Evolutionary conservation across 2,113 vertebrate genomes (phyloP), one percentile per base, ranked within the genome.

Genomic region (Anseranas semipalmata): DNA sequence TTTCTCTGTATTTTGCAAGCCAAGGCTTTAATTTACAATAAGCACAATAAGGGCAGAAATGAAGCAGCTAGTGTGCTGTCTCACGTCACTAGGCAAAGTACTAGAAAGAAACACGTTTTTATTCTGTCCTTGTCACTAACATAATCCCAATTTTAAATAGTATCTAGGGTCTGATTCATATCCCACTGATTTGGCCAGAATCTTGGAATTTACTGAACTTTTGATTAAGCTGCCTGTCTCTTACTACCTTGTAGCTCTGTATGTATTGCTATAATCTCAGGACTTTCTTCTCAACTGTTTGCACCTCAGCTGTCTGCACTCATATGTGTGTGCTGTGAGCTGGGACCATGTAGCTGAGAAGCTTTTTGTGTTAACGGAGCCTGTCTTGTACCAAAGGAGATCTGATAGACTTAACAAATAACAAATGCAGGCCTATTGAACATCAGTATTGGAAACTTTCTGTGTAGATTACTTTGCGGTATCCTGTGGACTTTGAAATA

Each of bases 1-100:
- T 92, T 89, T 48, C 85, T 81, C 74, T 84, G 76, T 68, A 52
- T 82, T 92, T 94, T 74, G 86, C 1, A 2, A 96, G 77, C 89
- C 89, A 92, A 85, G 88, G 67, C 59, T 97, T 93, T 96, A 85
- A 87, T 92, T 96, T 89, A 72, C 60, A 87, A 32, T 41, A 79
- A 92, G 70, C 55, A 87, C 45, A 94, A 43, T 45, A 32, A 76
- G 52, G 78, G 59, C 81, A 94, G 82, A 88, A 90, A 77, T 28
- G 63, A 94, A 91, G 74, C 71, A 55, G 83, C 77, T 79, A 59
- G 72, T 79, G 62, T 79, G 87, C 74, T 71, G 85, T 80, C 90
- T 95, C 94, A 68, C 85, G 32, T 89, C 92, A 95, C 41, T 62
- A 71, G 87, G 94, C 11, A 76, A 78, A 90, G 65, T 3, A 53